Conservation (phyloP, 2,888 invertebrate genomes). For the Callyntrura sp. region DNA sequence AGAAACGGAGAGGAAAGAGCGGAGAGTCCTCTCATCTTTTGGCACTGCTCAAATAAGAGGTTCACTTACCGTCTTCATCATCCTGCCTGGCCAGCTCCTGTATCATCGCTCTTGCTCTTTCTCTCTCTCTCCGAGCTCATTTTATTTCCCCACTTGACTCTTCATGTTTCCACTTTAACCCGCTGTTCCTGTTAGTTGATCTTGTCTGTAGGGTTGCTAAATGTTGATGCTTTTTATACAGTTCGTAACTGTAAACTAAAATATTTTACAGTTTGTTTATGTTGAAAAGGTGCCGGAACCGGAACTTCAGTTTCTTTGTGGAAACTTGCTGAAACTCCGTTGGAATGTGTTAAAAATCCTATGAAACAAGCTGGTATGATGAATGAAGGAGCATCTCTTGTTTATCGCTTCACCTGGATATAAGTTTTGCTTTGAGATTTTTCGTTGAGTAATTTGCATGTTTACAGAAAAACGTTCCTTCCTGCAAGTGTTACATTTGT, state of each 20-base stretch:
- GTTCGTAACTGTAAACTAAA: conserved; percentile 19
- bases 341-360: background rate
- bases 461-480: conserved; percentile 35
- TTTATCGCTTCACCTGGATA: conserved; percentile 60
- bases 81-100: too few species aligned
- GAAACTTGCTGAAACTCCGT: conserved; percentile 17
- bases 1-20: too few species aligned
- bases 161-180: conserved; percentile 58
- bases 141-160: conserved; percentile 33
- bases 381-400: conserved; percentile 31
- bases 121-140: conserved; percentile 33
- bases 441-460: conserved; percentile 61
- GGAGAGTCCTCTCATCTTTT: conserved; percentile 24
- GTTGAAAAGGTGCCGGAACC: conserved; percentile 43
- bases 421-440: conserved; percentile 49
- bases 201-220: background rate
- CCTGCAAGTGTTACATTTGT: too few species aligned
- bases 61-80: conserved; percentile 13
- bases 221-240: conserved; percentile 11
- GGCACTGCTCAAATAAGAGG: conserved; percentile 10
- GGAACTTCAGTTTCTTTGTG: conserved; percentile 27
- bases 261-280: conserved; percentile 45
- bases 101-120: conserved; percentile 10
- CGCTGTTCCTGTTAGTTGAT: conserved; percentile 21
- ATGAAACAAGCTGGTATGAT: conserved; percentile 12